Evolutionary conservation across 1,140 invertebrate genomes (phyloP), one percentile per base, ranked within the genome.

Genomic region (Euwallacea fornicatus): DNA sequence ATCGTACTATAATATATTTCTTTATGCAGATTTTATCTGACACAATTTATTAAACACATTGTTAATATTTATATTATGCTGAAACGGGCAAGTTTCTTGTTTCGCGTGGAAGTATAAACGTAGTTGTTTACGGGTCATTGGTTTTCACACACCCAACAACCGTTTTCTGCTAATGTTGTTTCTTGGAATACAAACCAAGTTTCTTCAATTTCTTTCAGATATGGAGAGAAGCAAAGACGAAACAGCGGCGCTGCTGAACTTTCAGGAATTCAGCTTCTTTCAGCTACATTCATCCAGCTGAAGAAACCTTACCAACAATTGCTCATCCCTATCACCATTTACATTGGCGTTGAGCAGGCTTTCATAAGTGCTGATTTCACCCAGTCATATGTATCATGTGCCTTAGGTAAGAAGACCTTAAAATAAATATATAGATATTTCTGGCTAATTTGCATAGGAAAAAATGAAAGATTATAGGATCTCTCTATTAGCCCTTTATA

Each of bases 281-380:
- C 93, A 0, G 94, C 94, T n/a, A 97, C 95, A 3, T 90, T 94
- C 65, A 91, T 90, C 79, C 96, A 97, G 78, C 84, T 96, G 73
- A 94, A 92, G 83, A 95, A 95, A 79, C 90, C 90, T 0, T 93
- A 95, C 77, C 95, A 98, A 78, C 89, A 97, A 75, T 85, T 98
- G 4, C 86, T 99, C 7, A 96, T 98, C 75, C 95, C 96, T 0
- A 90, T 99, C 67, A 98, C 97, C 0, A 83, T 98, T 43, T 99
- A 94, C 89, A 98, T 97, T 77, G 97, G 97, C 56, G 92, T 98
- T 86, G 96, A 98, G 81, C 96, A 99, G 81, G 95, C 94, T 0
- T 98, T 98, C 83, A 93, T 98, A 69, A 91, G 92, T 10, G 94
- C 95, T 53, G 95, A 98, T 76, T 98, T 94, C 79, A 98, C 96